phyloP scores from a whole-genome alignment of 2,888 invertebrate species.

The Listrodromus nycthemerus region DNA sequence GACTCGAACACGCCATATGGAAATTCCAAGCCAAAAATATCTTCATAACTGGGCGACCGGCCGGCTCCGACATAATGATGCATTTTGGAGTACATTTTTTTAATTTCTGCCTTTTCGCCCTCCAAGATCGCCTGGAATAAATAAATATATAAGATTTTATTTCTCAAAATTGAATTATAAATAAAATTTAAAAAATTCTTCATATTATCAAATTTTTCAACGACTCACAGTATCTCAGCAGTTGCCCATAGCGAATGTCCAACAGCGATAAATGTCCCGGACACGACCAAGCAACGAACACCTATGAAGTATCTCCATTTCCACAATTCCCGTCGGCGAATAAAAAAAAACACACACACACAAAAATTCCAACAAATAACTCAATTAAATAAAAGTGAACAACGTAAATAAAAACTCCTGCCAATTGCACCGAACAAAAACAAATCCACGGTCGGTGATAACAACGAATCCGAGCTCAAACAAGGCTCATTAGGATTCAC shows the following conservation, averaged over 20 bases:
- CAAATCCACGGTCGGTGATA: not conserved
- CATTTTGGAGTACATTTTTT: too few species aligned
- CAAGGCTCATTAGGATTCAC: not conserved
- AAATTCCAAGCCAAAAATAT: constrained; percentile 25
- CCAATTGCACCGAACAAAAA: not conserved
- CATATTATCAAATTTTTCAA: not conserved
- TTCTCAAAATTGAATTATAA: too few species aligned
- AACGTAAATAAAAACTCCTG: not conserved
- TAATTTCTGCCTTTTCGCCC: too few species aligned
- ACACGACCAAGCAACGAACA: not conserved
- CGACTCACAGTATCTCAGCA: not conserved
- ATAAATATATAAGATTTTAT: too few species aligned
- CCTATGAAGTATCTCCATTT: not conserved
- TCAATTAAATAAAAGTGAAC: not conserved
- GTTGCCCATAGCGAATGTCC: not conserved
- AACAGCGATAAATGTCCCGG: not conserved
- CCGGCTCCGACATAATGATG: too few species aligned
- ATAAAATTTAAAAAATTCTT: not conserved
- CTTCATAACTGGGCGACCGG: too few species aligned
- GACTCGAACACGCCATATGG: constrained; percentile 10
- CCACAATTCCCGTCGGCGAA: not conserved
- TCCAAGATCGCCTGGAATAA: too few species aligned
- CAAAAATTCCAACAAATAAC: not conserved
- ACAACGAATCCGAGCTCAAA: not conserved
- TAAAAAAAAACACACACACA: not conserved